Evolutionary conservation across 2,888 invertebrate species (phyloP), one percentile per base, ranked within the genome.

Genomic region (Pachliopta kotzebuea): DNA sequence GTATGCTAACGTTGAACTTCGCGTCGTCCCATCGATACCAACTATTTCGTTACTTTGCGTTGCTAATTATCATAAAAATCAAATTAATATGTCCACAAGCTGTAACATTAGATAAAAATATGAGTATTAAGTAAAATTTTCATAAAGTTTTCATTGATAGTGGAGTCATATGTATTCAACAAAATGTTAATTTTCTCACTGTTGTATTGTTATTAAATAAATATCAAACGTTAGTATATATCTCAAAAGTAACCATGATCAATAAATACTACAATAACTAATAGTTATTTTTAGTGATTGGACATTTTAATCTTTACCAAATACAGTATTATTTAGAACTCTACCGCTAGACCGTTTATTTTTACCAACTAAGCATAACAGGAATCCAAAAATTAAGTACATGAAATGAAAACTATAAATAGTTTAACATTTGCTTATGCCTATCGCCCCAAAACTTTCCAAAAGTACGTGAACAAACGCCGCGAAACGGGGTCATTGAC

Each of bases 401-500:
- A 56, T 45, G 31, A 57, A 61, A 65, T 24, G 42, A 54, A 62
- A 56, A 23, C 67, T 70, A 69, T 70, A 72, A 79, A 76, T 76
- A 78, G 74, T 71, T 74, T 68, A 70, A 68, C 71, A 75, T 72
- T 73, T 72, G 71, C 71, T 70, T 72, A 67, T 68, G 72, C 77
- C 74, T 72, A 84, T 83, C 84, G 86, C 85, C 83, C 89, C 77
- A 85, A 90, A 86, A 88, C 84, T 88, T 86, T 83, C 86, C 80
- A 89, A 90, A 90, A 89, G 81, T 88, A 86, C 86, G 90, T 90
- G 84, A 90, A 91, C 88, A 90, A 78, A 89, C 88, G 87, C 79
- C 76, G 78, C 75, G 82, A 86, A 89, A 84, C 88, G 86, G 81
- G 91, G 90, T 91, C 91, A 90, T 88, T 90, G 91, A 90, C 91